Evolutionary conservation across 2,888 invertebrate genomes (phyloP).

Genomic region (Tiliacea citrago): DNA sequence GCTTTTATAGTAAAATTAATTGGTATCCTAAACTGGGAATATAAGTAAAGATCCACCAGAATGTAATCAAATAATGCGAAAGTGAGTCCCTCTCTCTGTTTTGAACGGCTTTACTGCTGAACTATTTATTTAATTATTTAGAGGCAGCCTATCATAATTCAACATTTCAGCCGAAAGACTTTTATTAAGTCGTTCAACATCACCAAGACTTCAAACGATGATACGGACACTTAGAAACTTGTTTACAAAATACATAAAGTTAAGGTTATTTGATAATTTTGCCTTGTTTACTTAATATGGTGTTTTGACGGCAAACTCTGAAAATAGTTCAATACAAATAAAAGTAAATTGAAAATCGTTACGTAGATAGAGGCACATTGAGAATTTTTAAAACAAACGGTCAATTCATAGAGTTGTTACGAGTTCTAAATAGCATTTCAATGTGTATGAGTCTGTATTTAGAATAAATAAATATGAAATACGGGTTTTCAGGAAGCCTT

Average conservation of each 20-base stretch:
- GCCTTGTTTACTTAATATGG: neutral
- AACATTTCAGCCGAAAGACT: too few relatives aligned
- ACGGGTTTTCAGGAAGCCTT: conserved; percentile 17
- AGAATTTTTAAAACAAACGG: conserved; percentile 41
- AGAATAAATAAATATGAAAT: conserved; percentile 14
- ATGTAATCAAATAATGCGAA: neutral
- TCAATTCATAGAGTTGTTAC: conserved; percentile 17
- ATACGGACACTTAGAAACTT: too few relatives aligned
- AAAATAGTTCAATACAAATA: conserved; percentile 32
- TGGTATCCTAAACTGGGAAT: conserved; percentile 36
- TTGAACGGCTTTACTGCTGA: neutral
- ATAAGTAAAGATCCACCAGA: neutral
- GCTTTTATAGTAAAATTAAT: conserved; percentile 42
- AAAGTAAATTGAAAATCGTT: conserved; percentile 7
- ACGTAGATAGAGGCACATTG: conserved; percentile 28
- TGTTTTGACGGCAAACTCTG: conserved; percentile 5
- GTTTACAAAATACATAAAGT: neutral
- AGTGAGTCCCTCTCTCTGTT: neutral
- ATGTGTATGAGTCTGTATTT: conserved; percentile 10
- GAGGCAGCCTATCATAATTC: too few relatives aligned
- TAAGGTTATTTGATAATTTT: neutral
- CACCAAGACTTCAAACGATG: too few relatives aligned
- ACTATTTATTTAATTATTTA: neutral
- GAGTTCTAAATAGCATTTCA: conserved; percentile 24
- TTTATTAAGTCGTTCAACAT: too few relatives aligned